Base-by-base conservation (phyloP, 2,888 invertebrate genomes). In the Melolontha melolontha region DNA sequence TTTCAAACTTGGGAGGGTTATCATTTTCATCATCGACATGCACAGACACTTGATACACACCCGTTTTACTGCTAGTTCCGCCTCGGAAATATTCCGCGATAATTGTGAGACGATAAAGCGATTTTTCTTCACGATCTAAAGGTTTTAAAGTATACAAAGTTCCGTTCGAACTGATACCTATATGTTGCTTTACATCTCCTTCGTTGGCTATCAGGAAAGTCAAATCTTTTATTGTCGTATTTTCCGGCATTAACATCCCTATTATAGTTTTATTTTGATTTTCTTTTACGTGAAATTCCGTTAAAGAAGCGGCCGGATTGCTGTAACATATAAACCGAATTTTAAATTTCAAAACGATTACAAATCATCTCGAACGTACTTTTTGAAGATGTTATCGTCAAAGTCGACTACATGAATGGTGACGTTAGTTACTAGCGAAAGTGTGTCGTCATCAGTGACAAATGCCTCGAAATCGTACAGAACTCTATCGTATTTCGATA, bases 11-110 rank as follows among this genome's bases (percentile, higher is more conserved):
- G 0, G 97, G 96, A 2, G 94, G 87, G 77, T 95, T 95, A 77
- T 95, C 95, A 77, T 96, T 95, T 70, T 93, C 93, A 78, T 96
- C 95, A 69, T 93, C 92, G 0, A 95, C 93, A 64, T 90, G 85
- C 34, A 95, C 87, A 10, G 90, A 91, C 0, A 93, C 91, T 86
- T 93, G 93, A 78, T 92, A 93, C 66, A 93, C 90, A 1, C 91
- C 92, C 55, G 91, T 90, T 71, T 89, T 89, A 65, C 89, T 87
- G 69, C 88, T 81, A 2, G 83, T 78, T 6, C 92, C 92, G 6
- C 92, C 92, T 78, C 91, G 89, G 17, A 86, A 88, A 74, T 91
- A 91, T 80, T 94, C 93, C 8, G 91, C 93, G 47, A 94, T 92
- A 0, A 94, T 89, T 0, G 93, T 94, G 74, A 94, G 85, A 76